Percentiles rank a stretch among this genome's conserved stretches.
phyloP scores from a whole-genome alignment of 2,113 vertebrate species.

The Ramphastos sulfuratus region DNA sequence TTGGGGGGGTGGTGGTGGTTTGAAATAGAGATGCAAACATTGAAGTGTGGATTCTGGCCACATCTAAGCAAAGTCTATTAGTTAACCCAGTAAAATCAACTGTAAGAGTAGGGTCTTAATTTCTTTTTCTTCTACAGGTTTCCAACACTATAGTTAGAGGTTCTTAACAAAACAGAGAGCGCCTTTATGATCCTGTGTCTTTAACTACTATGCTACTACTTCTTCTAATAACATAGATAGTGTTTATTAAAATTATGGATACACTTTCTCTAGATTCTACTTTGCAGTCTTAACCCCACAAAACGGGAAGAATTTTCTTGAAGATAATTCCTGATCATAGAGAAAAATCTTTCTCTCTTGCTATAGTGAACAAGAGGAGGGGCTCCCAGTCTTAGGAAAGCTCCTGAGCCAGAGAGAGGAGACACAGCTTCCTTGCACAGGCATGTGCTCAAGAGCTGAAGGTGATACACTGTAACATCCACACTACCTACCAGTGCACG shows the following conservation, averaged over 20 bases:
- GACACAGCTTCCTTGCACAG: not conserved
- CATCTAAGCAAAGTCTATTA: not conserved
- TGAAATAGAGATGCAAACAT: not conserved
- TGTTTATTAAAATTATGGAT: not conserved
- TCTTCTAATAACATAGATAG: not conserved
- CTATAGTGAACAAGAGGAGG: not conserved
- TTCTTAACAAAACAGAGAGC: not conserved
- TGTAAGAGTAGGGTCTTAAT: not conserved
- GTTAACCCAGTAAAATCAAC: not conserved
- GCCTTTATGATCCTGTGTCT: not conserved
- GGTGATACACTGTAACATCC: not conserved
- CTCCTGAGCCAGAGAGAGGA: fast-evolving
- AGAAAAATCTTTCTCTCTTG: not conserved
- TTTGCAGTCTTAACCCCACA: not conserved
- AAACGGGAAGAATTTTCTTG: not conserved
- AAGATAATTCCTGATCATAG: not conserved
- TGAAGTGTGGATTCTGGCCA: not conserved
- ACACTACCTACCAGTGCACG: not conserved
- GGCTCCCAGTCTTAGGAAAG: not conserved
- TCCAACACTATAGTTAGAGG: not conserved
- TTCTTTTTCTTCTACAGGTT: not conserved
- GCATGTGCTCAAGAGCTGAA: not conserved
- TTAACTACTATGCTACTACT: not conserved
- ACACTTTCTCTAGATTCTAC: not conserved
- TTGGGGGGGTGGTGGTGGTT: fast-evolving